These are phyloP conservation scores for Trichacis sp. DNA, from an alignment of 2,888 invertebrate genomes.

Conservation along the genomic window DNA sequence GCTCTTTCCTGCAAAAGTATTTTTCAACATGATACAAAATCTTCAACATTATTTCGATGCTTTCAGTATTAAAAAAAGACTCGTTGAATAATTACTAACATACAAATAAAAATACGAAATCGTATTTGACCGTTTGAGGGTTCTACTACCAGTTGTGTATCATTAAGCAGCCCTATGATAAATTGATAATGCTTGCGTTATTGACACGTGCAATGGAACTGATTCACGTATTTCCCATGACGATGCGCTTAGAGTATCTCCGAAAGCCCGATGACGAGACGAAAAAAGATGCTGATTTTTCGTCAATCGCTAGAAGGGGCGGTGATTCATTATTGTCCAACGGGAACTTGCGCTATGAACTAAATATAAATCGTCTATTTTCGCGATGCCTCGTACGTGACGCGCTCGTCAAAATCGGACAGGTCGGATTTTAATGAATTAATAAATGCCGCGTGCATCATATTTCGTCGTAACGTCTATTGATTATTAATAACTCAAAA, in stretches of 20 bases:
- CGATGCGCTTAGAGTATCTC: not conserved
- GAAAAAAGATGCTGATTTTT: not conserved
- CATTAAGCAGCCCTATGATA: conserved; percentile 27
- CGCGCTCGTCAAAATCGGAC: not conserved
- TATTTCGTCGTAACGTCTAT: not conserved
- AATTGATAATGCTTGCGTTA: conserved; percentile 9
- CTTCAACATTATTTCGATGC: too few relatives aligned
- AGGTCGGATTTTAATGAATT: not conserved
- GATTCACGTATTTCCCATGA: not conserved
- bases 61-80: too few relatives aligned
- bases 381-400: not conserved
- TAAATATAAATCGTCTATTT: not conserved
- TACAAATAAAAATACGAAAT: too few relatives aligned
- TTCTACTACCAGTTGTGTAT: too few relatives aligned
- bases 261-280: not conserved
- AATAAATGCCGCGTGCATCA: not conserved
- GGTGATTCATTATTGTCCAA: too few relatives aligned
- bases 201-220: not conserved
- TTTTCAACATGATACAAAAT: too few relatives aligned
- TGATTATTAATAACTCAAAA: not conserved
- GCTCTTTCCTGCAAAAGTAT: too few relatives aligned
- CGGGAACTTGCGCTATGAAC: not conserved
- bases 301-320: too few relatives aligned
- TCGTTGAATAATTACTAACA: too few relatives aligned
- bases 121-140: too few relatives aligned